These are phyloP conservation scores for Salticus scenicus DNA, from an alignment of 2,888 invertebrate species.

Conservation along the genomic window DNA sequence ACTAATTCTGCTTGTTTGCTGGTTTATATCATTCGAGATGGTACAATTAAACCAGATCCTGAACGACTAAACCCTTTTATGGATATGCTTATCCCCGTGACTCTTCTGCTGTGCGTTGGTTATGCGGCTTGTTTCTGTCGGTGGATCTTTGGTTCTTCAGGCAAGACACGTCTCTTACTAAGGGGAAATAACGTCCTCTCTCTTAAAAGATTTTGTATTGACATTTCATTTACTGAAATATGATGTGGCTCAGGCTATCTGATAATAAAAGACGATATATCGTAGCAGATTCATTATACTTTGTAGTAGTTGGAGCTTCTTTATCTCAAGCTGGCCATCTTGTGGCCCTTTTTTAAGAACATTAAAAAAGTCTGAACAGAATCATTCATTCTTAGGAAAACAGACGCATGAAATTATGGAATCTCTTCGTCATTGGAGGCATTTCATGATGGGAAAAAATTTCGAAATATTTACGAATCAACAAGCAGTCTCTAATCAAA, in stretches of 20 bases:
- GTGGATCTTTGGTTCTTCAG: conserved; percentile 12
- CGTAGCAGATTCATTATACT: background rate
- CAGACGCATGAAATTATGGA: no score
- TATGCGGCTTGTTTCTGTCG: conserved; percentile 4
- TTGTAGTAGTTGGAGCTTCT: background rate
- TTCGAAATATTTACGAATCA: conserved; percentile 71
- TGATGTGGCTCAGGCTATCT: no score
- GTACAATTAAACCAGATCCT: conserved; percentile 22
- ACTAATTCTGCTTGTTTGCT: background rate
- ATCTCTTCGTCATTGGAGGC: conserved; percentile 37
- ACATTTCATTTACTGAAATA: no score
- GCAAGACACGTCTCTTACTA: no score
- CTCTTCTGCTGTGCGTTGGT: no score
- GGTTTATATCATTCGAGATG: background rate
- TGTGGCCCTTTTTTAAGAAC: background rate
- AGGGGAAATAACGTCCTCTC: background rate
- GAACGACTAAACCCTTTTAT: conserved; percentile 17
- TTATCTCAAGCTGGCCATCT: background rate
- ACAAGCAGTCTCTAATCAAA: conserved; percentile 61
- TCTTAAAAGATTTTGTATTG: background rate
- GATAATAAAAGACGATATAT: no score
- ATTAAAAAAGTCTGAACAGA: background rate
- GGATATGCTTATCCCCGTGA: background rate
- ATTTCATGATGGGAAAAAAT: conserved; percentile 48
- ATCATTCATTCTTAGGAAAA: background rate